Base-by-base conservation (phyloP, 2,797 vertebrate species). In the Acrossocheilus fasciatus region DNA sequence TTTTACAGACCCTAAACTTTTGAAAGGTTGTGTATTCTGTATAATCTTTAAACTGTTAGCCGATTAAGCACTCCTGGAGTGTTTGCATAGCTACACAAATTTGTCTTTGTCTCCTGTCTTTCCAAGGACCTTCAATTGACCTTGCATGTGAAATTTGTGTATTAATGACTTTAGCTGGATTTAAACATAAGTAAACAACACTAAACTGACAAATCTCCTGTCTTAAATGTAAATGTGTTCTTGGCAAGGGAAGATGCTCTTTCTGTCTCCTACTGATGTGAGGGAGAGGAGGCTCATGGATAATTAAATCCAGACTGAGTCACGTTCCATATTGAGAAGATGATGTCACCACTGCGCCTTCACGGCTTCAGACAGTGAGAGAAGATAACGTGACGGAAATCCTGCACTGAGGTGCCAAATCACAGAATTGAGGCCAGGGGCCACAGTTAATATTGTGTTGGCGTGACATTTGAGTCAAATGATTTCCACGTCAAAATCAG, bases 301-400 rank as follows among this genome's bases (percentile, higher is more conserved):
- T 88, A 87, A 91, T 91, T 89, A 68, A 90, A 87, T 88, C 84
- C 84, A 86, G 73, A 76, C 74, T 62, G 84, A 89, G 88, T 91
- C 91, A 91, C 47, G 4, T 64, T 59, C 89, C 78, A 87, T 77
- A 82, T 86, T 88, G 89, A 91, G 89, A 79, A 50, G 43, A 89
- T 91, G 90, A 91, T 59, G 87, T 91, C 88, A 89, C 23, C 78
- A 81, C 70, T 66, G 41, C 26, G 47, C 77, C 54, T 76, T 87
- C 36, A 64, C 36, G 4, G 84, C 62, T 50, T 85, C 59, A 20
- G 81, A 64, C 57, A 26, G 26, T 11, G 17, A 39, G 36, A 73
- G 45, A 10, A n/a, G 26, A 39, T 10, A 74, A 70, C 26, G 26
- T 30, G 6, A 41, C 30, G 20, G 78, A 85, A 80, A 88, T 73